phyloP scores from a whole-genome alignment of 2,113 vertebrate genomes.

The Oreotrochilus melanogaster region DNA sequence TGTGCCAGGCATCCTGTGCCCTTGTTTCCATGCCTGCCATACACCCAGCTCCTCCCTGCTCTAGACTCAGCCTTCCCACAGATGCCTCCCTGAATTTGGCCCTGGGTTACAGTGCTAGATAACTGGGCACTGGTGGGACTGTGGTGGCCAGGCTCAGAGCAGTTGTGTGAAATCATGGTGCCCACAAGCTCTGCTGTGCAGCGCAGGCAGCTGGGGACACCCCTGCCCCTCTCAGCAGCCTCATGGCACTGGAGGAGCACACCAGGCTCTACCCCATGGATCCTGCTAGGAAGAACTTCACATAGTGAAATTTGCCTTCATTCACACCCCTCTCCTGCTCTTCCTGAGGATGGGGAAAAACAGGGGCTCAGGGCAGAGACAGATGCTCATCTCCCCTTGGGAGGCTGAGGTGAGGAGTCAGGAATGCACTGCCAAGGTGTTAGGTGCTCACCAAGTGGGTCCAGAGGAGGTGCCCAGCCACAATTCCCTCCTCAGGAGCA shows the following conservation, averaged over 20 bases:
- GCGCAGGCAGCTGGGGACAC: background rate
- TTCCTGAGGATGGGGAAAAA: background rate
- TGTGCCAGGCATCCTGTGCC: background rate
- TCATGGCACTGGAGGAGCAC: rapidly evolving
- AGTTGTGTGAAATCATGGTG: background rate
- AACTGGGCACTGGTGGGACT: background rate
- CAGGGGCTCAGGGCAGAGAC: background rate
- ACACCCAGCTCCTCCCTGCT: background rate
- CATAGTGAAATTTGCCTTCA: background rate
- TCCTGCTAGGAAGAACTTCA: rapidly evolving
- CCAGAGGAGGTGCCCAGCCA: background rate
- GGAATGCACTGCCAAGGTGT: rapidly evolving
- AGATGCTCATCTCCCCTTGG: background rate
- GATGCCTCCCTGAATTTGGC: rapidly evolving
- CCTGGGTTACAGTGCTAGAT: background rate
- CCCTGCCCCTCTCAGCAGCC: background rate
- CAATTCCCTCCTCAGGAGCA: rapidly evolving
- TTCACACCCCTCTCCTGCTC: background rate
- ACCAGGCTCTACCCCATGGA: rapidly evolving
- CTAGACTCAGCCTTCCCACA: background rate
- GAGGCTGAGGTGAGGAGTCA: background rate
- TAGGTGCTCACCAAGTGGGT: background rate
- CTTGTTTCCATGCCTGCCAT: rapidly evolving
- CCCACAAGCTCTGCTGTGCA: rapidly evolving
- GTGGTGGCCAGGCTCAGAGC: rapidly evolving